phyloP scores from a whole-genome alignment of 2,888 invertebrate species.

The Eupithecia inturbata region DNA sequence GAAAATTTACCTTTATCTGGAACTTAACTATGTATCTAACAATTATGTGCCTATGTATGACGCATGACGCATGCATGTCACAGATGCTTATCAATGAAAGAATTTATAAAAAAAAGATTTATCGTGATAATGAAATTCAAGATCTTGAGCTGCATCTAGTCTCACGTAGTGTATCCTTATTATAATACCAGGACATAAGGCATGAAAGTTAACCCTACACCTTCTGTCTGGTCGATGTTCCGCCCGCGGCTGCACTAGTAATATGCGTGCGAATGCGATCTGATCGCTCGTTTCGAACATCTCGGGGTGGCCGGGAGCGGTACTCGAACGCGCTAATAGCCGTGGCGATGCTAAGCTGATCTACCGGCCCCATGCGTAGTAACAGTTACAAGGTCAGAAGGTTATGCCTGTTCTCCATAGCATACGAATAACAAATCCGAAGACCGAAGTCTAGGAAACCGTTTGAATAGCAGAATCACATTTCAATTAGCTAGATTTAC shows the following conservation, averaged over 20 bases:
- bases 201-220: conserved; percentile 10
- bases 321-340: conserved; percentile 61
- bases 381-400: conserved; percentile 26
- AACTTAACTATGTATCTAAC: background rate
- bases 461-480: background rate
- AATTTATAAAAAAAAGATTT: background rate
- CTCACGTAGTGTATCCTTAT: background rate
- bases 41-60: no score
- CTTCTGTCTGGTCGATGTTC: conserved; percentile 66
- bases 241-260: conserved; percentile 71
- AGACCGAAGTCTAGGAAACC: background rate
- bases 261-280: conserved; percentile 83
- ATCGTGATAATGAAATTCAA: background rate
- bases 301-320: conserved; percentile 55
- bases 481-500: background rate
- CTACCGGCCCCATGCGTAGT: conserved; percentile 21
- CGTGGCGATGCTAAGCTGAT: conserved; percentile 51
- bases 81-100: background rate
- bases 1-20: background rate
- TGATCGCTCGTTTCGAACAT: conserved; percentile 65
- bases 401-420: conserved; percentile 3
- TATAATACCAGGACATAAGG: conserved; percentile 2
- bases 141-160: background rate
- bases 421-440: background rate
- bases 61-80: background rate